Evolutionary conservation across 2,113 vertebrate genomes (phyloP).

Genomic region (Elachura formosa): DNA sequence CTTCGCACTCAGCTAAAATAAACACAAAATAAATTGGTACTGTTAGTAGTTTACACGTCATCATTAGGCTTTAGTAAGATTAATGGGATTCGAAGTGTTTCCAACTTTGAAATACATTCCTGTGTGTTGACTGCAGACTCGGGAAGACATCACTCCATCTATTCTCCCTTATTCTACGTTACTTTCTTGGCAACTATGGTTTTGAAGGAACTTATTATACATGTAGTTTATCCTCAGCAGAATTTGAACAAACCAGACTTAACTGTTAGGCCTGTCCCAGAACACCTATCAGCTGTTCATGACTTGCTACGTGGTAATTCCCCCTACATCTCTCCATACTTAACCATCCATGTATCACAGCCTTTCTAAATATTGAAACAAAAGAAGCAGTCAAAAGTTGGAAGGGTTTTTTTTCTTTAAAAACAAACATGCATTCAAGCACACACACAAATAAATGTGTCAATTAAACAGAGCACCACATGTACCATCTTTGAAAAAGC

Average conservation of each 20-base stretch:
- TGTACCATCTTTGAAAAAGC: not conserved
- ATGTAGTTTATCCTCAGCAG: not conserved
- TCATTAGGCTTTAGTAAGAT: constrained; percentile 29
- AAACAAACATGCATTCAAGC: not conserved
- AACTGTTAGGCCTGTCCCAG: not conserved
- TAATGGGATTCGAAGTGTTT: not conserved
- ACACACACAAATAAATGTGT: not conserved
- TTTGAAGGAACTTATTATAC: not conserved
- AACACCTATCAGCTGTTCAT: not conserved
- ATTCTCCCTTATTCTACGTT: not conserved
- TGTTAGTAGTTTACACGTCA: constrained; percentile 6
- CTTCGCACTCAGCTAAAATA: constrained; percentile 16
- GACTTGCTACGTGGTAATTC: not conserved
- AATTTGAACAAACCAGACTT: not conserved
- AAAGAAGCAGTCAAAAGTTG: not conserved
- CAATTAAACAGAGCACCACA: not conserved
- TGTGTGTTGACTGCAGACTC: not conserved
- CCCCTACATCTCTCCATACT: not conserved
- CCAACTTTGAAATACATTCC: not conserved
- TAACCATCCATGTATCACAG: not conserved
- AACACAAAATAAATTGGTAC: not conserved
- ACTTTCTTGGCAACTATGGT: not conserved
- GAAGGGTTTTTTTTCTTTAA: not conserved
- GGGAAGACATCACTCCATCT: not conserved
- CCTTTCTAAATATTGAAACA: not conserved